phyloP scores from a whole-genome alignment of 1,140 invertebrate genomes.

The Watersipora subatra region DNA sequence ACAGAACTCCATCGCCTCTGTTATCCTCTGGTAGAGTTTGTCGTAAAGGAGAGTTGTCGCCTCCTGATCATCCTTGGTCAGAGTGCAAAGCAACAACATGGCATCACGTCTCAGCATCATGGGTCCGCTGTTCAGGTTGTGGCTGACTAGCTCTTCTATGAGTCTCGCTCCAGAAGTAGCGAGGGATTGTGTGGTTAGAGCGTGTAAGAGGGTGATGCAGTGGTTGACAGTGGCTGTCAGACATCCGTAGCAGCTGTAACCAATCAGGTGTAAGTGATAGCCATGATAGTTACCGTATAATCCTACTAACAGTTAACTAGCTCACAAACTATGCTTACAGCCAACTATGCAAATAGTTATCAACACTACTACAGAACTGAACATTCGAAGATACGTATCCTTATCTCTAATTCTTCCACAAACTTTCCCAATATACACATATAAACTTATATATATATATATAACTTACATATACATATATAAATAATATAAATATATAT shows the following conservation, averaged over 20 bases:
- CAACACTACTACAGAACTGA: too few relatives aligned
- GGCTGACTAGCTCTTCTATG: conserved; percentile 74
- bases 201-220: conserved; percentile 76
- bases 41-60: conserved; percentile 73
- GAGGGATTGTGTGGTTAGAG: conserved; percentile 31
- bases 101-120: conserved; percentile 41
- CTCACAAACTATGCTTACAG: too few relatives aligned
- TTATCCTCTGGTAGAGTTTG: conserved; percentile 64
- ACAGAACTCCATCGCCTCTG: conserved; percentile 33
- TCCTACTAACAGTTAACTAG: too few relatives aligned
- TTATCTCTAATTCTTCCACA: too few relatives aligned
- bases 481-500: too few relatives aligned
- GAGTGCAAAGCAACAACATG: conserved; percentile 66
- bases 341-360: too few relatives aligned
- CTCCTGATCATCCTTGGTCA: conserved; percentile 75
- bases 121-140: conserved; percentile 63
- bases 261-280: too few relatives aligned
- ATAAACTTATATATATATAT: too few relatives aligned
- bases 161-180: neutral
- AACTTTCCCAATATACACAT: too few relatives aligned
- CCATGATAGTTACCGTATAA: too few relatives aligned
- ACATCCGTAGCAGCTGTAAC: conserved; percentile 43
- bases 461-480: too few relatives aligned
- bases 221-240: conserved; percentile 65
- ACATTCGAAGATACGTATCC: too few relatives aligned